Conservation (phyloP, 2,797 vertebrate genomes). For the Danio kyathit region DNA sequence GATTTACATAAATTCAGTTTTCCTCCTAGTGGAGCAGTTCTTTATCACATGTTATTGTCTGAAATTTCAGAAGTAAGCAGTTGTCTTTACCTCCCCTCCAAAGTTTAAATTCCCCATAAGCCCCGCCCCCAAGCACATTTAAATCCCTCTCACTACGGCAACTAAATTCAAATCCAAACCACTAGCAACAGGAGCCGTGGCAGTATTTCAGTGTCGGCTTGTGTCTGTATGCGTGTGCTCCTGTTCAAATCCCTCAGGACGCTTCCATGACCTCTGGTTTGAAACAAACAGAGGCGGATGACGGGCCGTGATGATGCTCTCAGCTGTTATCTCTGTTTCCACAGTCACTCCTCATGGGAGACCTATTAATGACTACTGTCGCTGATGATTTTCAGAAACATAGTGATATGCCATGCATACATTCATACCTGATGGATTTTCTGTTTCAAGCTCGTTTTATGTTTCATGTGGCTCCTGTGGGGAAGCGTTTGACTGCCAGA, state of each 20-base stretch:
- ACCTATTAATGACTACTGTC: slow-evolving; percentile 46
- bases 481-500: slow-evolving; percentile 6
- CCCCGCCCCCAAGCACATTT: slow-evolving; percentile 45
- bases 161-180: slow-evolving; percentile 67
- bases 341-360: slow-evolving; percentile 45
- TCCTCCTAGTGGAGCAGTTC: background rate
- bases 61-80: slow-evolving; percentile 1
- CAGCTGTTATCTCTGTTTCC: slow-evolving; percentile 58
- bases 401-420: background rate
- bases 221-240: background rate
- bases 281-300: slow-evolving; percentile 37
- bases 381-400: slow-evolving; percentile 42
- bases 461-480: slow-evolving; percentile 42
- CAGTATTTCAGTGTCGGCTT: slow-evolving; percentile 62
- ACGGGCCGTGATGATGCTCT: background rate
- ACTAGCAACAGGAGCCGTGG: slow-evolving; percentile 58
- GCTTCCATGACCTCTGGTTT: slow-evolving; percentile 22
- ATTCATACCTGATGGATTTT: slow-evolving; percentile 7
- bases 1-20: no score
- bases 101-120: slow-evolving; percentile 34
- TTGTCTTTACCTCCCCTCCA: background rate
- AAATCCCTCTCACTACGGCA: slow-evolving; percentile 56
- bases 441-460: background rate
- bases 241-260: background rate
- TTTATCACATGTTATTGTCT: background rate